Conservation (phyloP, 1,140 invertebrate genomes). For the Drosophila arizonae region DNA sequence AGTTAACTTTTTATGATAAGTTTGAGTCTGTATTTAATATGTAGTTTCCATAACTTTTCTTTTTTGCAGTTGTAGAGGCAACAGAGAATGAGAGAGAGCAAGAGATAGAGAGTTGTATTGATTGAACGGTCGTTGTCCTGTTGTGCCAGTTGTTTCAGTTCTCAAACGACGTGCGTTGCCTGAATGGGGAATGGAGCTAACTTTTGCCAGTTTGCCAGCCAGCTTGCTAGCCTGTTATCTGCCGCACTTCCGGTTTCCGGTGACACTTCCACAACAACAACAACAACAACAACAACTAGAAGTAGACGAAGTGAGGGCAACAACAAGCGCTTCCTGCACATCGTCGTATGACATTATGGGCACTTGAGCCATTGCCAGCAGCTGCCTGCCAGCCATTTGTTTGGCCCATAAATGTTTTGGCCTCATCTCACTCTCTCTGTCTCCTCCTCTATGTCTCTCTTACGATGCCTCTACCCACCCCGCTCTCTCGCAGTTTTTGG, state of each 20-base stretch:
- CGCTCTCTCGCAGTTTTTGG: slow-evolving; percentile 47
- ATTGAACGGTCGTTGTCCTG: slow-evolving; percentile 24
- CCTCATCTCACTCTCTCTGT: neutral
- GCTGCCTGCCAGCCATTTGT: slow-evolving; percentile 60
- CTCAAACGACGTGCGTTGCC: slow-evolving; percentile 5
- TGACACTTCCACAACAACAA: slow-evolving; percentile 65
- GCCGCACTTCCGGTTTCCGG: slow-evolving; percentile 77
- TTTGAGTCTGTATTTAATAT: too few relatives aligned
- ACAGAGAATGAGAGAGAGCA: neutral
- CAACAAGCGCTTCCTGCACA: slow-evolving; percentile 63
- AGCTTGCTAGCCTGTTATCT: slow-evolving; percentile 56
- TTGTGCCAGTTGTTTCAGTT: slow-evolving; percentile 22
- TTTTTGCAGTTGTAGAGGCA: neutral
- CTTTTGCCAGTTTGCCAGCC: slow-evolving; percentile 30
- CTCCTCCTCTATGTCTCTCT: neutral
- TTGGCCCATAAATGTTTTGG: slow-evolving; percentile 70
- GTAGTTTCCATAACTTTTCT: too few relatives aligned
- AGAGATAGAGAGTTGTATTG: neutral
- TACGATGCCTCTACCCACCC: too few relatives aligned
- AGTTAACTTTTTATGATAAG: too few relatives aligned
- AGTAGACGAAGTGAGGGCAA: slow-evolving; percentile 16
- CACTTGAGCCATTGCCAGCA: slow-evolving; percentile 76
- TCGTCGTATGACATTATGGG: slow-evolving; percentile 77
- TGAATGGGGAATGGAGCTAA: slow-evolving; percentile 23
- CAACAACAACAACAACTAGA: slow-evolving; percentile 31